Conservation (phyloP, 1,140 invertebrate species). For the Brachystomella parvula region DNA sequence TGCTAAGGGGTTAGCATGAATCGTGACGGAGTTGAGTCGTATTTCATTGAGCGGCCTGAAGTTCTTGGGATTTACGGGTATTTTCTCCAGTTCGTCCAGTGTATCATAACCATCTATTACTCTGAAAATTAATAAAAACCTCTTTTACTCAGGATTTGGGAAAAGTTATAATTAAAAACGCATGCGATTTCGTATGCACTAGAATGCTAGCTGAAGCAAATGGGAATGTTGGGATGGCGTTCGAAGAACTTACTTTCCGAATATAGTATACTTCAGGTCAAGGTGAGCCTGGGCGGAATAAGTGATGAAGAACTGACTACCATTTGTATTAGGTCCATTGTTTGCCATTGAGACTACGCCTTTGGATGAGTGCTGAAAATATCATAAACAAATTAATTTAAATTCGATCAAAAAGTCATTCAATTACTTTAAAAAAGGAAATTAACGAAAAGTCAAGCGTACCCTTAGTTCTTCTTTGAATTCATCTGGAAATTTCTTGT, state of each 20-base stretch:
- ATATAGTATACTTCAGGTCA: slow-evolving; percentile 93
- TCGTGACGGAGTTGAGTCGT: slow-evolving; percentile 77
- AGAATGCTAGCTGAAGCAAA: slow-evolving; percentile 24
- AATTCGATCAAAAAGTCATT: no score
- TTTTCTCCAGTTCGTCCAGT: slow-evolving; percentile 90
- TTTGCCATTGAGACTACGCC: slow-evolving; percentile 97
- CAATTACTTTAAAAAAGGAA: not conserved
- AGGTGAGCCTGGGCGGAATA: slow-evolving; percentile 90
- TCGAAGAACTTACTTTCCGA: slow-evolving; percentile 69
- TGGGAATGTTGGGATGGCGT: not conserved
- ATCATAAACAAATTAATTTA: slow-evolving; percentile 1
- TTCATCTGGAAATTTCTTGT: slow-evolving; percentile 89
- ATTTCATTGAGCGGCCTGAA: slow-evolving; percentile 75
- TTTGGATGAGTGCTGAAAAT: slow-evolving; percentile 66
- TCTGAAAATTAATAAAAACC: slow-evolving; percentile 52
- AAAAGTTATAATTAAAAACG: not conserved
- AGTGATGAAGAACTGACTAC: slow-evolving; percentile 95
- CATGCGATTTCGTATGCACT: not conserved
- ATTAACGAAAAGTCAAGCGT: not conserved
- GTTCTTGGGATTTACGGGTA: slow-evolving; percentile 88
- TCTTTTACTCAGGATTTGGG: not conserved
- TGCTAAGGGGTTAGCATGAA: slow-evolving; percentile 94
- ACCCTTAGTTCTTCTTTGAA: slow-evolving; percentile 88
- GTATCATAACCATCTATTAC: slow-evolving; percentile 96
- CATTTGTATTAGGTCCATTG: slow-evolving; percentile 96